Evolutionary conservation across 2,888 invertebrate genomes (phyloP), one percentile per base, ranked within the genome.

Genomic region (Elysia crispata): DNA sequence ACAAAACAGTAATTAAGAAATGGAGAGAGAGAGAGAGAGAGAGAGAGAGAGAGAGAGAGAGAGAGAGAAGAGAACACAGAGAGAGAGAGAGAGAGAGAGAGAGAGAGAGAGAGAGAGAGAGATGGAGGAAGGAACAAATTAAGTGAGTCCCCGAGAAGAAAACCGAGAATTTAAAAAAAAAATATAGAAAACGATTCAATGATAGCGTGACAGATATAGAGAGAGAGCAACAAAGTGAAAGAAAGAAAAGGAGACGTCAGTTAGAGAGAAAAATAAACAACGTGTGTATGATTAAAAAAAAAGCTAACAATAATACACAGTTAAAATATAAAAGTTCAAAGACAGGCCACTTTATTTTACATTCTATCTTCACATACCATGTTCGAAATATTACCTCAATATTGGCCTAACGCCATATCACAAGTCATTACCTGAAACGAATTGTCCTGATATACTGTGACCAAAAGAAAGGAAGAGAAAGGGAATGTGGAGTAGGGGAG

Each of bases 401-500:
- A n/a, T n/a, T n/a, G n/a, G n/a, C n/a, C n/a, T n/a, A n/a, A 41
- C 41, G 3, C 41, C 3, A 41, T 11, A 41, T 41, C 41, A 11
- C 41, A 41, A 41, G 41, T 41, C 41, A 41, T 50, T 20, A 85
- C 83, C 80, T 86, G 86, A 54, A 86, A 83, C 15, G 85, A 83
- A 74, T 86, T 86, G 78, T 86, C 86, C 79, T 85, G 83, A 73
- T 85, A 86, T 30, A 86, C 86, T 86, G 82, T 69, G 81, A 79
- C 64, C 30, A 74, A 62, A 82, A 11, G 33, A 33, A 75, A 31
- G 6, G 72, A 57, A 49, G 25, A 41, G 8, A 6, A 11, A 20
- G 30, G 18, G 41, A 11, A 6, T 3, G 41, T 41, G 41, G 18
- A 18, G 1, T 28, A 25, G 25, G 18, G 6, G 30, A 25, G 66